Evolutionary conservation across 2,797 vertebrate species (phyloP).

Genomic region (Glossophaga mutica): DNA sequence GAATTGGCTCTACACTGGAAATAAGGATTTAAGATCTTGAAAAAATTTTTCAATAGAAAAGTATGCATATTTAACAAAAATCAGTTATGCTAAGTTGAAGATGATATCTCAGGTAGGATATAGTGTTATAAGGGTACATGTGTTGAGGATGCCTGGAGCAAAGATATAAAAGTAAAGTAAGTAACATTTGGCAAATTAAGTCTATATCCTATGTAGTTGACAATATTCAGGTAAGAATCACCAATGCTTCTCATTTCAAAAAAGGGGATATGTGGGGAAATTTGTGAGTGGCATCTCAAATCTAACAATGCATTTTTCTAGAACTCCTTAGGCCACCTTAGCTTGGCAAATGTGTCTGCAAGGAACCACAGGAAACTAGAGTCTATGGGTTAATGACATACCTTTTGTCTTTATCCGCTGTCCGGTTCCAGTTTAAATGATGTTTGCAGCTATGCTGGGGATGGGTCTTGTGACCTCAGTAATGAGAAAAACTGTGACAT

Average conservation of each 20-base stretch:
- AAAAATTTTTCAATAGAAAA: background rate
- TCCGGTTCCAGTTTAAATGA: background rate
- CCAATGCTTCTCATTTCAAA: background rate
- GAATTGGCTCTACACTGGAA: background rate
- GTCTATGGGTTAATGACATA: background rate
- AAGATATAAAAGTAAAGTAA: background rate
- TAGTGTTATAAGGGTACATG: background rate
- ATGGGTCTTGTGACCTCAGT: background rate
- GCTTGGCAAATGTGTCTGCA: background rate
- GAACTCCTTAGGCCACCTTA: background rate
- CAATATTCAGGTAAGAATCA: background rate
- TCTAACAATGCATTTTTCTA: background rate
- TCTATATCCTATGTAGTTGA: background rate
- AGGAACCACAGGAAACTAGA: background rate
- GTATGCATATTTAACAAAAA: background rate
- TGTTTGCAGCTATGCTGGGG: background rate
- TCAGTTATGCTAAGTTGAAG: background rate
- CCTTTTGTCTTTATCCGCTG: background rate
- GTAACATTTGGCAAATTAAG: background rate
- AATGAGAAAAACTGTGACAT: background rate
- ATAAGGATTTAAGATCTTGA: background rate
- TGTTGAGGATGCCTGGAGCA: background rate
- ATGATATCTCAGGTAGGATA: background rate
- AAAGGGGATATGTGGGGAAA: background rate
- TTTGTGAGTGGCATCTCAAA: background rate